Evolutionary conservation across 2,888 invertebrate genomes (phyloP), one percentile per base, ranked within the genome.

Genomic region (Taenaris catops): DNA sequence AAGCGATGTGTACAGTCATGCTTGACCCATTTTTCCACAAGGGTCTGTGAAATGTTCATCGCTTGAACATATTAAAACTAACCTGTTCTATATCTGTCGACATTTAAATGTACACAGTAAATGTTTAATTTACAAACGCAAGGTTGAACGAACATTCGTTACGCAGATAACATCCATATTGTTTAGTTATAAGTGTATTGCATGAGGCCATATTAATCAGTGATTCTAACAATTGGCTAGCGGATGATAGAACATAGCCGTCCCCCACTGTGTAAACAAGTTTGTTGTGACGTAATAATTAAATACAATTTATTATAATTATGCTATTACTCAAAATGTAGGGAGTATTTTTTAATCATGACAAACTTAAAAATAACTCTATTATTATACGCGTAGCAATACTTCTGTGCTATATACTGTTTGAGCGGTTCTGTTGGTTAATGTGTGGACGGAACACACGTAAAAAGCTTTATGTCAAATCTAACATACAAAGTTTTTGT

Each of bases 181-280:
- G 32, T 17, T 24, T 20, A 19, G 29, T 19, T 36, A 8, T 36
- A 10, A 31, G 23, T 16, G 9, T 36, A 33, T 21, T 33, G 25
- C 26, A 11, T 36, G 26, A 41, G 36, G 41, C 28, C 41, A 33
- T 37, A 41, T 37, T 33, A 33, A 37, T 41, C 25, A 36, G 27
- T 5, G 27, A 28, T 28, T 23, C 17, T 18, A 17, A 8, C 28
- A 32, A 29, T 33, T 29, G 20, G 12, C 28, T 24, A 26, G 26
- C 23, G 14, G 10, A 16, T 16, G 17, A 12, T 2, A 21, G 16
- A 31, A 16, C 23, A 23, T 9, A 14, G n/a, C n/a, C n/a, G 14
- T 17, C 31, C 23, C 23, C 31, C n/a, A n/a, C n/a, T n/a, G n/a
- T n/a, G n/a, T n/a, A n/a, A n/a, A n/a, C n/a, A n/a, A n/a, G n/a